Conservation (phyloP, 2,797 vertebrate species). For the Valencia hispanica region DNA sequence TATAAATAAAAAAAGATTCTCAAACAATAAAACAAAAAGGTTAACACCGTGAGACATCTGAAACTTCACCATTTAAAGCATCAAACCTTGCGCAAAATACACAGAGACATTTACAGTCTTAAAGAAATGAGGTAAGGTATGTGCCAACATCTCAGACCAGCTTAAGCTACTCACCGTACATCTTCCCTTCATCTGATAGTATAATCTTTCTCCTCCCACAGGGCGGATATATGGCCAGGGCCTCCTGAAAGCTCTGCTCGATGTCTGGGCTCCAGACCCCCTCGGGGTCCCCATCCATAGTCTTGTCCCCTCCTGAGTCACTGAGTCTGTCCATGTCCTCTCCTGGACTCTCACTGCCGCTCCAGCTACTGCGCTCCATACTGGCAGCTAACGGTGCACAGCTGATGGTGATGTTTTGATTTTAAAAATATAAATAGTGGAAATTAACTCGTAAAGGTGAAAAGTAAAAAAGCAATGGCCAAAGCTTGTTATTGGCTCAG, state of each 20-base stretch:
- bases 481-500: constrained; percentile 23
- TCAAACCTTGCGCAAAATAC: background rate
- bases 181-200: constrained; percentile 98
- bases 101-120: background rate
- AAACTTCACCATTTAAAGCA: background rate
- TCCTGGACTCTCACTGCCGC: constrained; percentile 96
- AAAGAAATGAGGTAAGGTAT: background rate
- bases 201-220: constrained; percentile 98
- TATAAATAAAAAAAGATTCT: background rate
- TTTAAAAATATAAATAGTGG: constrained; percentile 5
- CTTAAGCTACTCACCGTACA: constrained; percentile 92
- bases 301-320: constrained; percentile 95
- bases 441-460: constrained; percentile 10
- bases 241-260: constrained; percentile 99
- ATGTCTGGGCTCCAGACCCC: constrained; percentile 99
- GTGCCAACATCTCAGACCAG: background rate
- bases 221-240: constrained; percentile 97
- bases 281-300: constrained; percentile 96
- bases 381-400: constrained; percentile 73
- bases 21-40: background rate
- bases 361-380: constrained; percentile 98
- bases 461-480: constrained; percentile 1
- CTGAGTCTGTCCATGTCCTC: constrained; percentile 96
- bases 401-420: constrained; percentile 11
- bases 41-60: background rate